Evolutionary conservation across 1,140 invertebrate genomes (phyloP).

Genomic region (Tribolium madens): DNA sequence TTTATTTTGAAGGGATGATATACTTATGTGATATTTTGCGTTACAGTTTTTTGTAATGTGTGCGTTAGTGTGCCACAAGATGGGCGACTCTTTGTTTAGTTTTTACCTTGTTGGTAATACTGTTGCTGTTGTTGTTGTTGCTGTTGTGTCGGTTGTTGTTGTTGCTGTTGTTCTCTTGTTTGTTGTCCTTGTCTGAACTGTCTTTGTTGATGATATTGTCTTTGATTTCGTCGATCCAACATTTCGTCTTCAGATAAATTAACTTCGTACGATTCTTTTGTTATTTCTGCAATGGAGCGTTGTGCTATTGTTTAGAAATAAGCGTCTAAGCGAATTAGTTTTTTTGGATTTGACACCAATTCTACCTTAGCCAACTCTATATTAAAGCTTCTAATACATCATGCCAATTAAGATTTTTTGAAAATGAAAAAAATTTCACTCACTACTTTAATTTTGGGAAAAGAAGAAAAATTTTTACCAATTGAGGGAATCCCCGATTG

Average conservation of each 20-base stretch:
- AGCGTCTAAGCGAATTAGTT: constrained; percentile 59
- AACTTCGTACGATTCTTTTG: constrained; percentile 81
- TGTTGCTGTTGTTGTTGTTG: constrained; percentile 64
- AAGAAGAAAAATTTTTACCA: constrained; percentile 57
- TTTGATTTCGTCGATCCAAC: constrained; percentile 64
- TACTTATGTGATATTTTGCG: no score
- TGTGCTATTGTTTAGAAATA: constrained; percentile 61
- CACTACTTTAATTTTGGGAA: not conserved
- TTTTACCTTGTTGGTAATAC: constrained; percentile 65
- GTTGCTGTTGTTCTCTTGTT: constrained; percentile 68
- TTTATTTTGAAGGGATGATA: no score
- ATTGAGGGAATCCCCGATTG: constrained; percentile 62
- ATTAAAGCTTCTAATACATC: not conserved
- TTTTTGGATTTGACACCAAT: constrained; percentile 59
- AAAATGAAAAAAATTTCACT: not conserved
- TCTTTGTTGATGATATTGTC: constrained; percentile 62
- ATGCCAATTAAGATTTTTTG: not conserved
- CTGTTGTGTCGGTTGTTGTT: constrained; percentile 67
- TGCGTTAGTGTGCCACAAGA: no score
- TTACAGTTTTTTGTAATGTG: no score
- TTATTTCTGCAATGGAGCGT: constrained; percentile 84
- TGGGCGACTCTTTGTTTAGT: no score
- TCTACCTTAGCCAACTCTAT: constrained; percentile 39
- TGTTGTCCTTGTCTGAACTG: constrained; percentile 66
- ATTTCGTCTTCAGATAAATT: constrained; percentile 71